Conservation (phyloP, 2,113 vertebrate genomes). For the Leptobrachium leishanense region DNA sequence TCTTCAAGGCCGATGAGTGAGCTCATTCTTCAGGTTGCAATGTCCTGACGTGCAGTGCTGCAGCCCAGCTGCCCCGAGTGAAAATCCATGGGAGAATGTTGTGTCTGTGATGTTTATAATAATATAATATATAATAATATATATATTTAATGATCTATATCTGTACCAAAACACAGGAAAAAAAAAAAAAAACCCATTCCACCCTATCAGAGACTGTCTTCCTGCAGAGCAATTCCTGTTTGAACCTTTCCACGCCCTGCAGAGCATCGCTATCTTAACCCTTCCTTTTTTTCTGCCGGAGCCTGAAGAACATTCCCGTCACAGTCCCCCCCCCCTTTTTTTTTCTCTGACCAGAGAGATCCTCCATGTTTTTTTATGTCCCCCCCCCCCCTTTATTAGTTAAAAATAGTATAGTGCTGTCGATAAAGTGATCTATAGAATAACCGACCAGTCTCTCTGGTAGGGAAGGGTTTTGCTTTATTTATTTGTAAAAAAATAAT, state of each 20-base stretch:
- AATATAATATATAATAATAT: constrained; percentile 43
- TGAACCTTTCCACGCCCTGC: constrained; percentile 22
- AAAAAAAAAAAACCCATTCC: constrained; percentile 42
- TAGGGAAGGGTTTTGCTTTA: background rate
- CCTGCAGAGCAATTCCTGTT: constrained; percentile 44
- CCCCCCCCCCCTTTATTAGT: background rate
- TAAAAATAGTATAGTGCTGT: constrained; percentile 24
- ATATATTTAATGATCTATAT: constrained; percentile 48
- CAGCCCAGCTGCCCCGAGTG: constrained; percentile 43
- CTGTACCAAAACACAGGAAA: constrained; percentile 49
- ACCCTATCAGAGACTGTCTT: constrained; percentile 49
- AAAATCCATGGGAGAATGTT: constrained; percentile 48
- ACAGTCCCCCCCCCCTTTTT: background rate
- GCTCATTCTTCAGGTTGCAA: constrained; percentile 41
- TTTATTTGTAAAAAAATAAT: background rate
- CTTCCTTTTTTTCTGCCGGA: background rate
- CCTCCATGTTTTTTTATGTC: constrained; percentile 4
- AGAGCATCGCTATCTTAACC: constrained; percentile 26
- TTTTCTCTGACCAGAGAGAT: background rate
- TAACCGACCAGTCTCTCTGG: constrained; percentile 17
- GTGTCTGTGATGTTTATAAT: constrained; percentile 47
- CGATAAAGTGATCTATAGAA: background rate
- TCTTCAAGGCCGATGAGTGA: constrained; percentile 26
- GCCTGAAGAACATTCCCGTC: constrained; percentile 7
- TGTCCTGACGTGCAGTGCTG: constrained; percentile 45